phyloP scores from a whole-genome alignment of 1,140 invertebrate species.

The Zaprionus ornatus region DNA sequence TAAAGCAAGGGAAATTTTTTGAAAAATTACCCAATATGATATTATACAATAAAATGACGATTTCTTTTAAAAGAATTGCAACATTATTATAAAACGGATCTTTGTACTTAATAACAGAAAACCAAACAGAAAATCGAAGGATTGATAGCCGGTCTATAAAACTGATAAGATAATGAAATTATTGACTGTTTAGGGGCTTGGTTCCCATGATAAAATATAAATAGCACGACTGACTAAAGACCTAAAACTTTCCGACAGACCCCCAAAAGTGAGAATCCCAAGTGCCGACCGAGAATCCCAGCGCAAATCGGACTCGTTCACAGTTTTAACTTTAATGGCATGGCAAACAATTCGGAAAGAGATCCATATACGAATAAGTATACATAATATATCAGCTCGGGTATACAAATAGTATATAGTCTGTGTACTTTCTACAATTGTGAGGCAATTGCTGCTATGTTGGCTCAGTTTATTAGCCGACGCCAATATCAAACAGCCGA shows the following conservation, averaged over 20 bases:
- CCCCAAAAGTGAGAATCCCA: neutral
- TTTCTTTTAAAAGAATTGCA: neutral
- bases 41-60: neutral
- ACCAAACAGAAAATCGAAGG: neutral
- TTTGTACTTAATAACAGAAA: neutral
- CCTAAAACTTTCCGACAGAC: constrained; percentile 10
- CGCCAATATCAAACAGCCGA: constrained; percentile 48
- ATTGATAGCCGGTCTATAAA: constrained; percentile 9
- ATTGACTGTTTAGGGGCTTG: constrained; percentile 33
- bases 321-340: constrained; percentile 32
- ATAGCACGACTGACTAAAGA: neutral
- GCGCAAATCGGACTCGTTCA: neutral
- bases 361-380: neutral
- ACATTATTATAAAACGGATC: neutral
- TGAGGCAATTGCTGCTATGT: constrained; percentile 29
- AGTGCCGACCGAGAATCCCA: neutral
- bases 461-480: constrained; percentile 45
- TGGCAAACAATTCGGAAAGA: constrained; percentile 30
- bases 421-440: constrained; percentile 41
- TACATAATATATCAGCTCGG: neutral
- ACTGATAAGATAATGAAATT: constrained; percentile 25
- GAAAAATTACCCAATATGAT: neutral
- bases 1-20: neutral
- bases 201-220: constrained; percentile 6
- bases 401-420: constrained; percentile 1